Conservation (phyloP, 53 echinoderm and acorn worm genomes). For the Luidia sarsii region DNA sequence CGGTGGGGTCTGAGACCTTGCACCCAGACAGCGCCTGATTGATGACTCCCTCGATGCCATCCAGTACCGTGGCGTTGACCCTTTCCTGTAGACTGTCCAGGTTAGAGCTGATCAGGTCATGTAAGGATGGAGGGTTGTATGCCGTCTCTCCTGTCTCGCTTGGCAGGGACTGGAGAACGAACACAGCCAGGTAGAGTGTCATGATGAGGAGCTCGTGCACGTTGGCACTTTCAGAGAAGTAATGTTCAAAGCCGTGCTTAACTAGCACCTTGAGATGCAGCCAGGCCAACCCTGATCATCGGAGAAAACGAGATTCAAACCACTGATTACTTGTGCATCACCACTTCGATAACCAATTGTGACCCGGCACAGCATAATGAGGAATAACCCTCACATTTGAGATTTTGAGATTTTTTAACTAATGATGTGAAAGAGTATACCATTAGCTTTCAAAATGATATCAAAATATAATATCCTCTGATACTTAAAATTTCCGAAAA, state of each 20-base stretch:
- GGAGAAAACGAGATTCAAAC: too few species aligned
- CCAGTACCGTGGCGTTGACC: not conserved
- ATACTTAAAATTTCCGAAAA: too few species aligned
- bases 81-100: not conserved
- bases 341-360: too few species aligned
- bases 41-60: not conserved
- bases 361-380: too few species aligned
- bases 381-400: too few species aligned
- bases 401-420: too few species aligned
- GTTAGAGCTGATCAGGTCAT: too few species aligned
- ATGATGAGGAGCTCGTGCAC: slow-evolving; percentile 64
- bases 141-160: slow-evolving; percentile 57
- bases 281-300: slow-evolving; percentile 80
- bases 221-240: slow-evolving; percentile 51
- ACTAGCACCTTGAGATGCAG: slow-evolving; percentile 60
- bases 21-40: not conserved
- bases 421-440: too few species aligned
- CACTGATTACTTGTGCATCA: too few species aligned
- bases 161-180: slow-evolving; percentile 42
- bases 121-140: too few species aligned
- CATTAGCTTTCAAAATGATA: too few species aligned
- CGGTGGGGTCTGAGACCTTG: not conserved
- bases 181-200: slow-evolving; percentile 60
- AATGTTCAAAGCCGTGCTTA: slow-evolving; percentile 40
- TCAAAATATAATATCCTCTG: too few species aligned